phyloP scores from a whole-genome alignment of 2,888 invertebrate species.

The Teleogryllus oceanicus region DNA sequence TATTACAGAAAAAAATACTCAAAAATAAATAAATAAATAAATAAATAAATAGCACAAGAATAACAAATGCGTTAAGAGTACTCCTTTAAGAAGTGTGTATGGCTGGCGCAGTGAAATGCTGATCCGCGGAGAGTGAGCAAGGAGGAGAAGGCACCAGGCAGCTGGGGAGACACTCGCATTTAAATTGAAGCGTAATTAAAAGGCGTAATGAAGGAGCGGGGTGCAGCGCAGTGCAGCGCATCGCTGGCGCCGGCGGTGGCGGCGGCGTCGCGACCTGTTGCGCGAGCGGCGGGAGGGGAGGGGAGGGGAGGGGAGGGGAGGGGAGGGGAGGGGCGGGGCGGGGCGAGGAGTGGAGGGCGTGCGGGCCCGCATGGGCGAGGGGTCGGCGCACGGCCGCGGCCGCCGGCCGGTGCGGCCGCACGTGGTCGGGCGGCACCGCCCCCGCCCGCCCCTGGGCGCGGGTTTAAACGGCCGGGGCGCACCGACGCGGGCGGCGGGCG shows the following conservation, averaged over 20 bases:
- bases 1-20: too few relatives aligned
- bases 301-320: background rate
- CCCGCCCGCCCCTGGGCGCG: background rate
- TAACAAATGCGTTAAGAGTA: too few relatives aligned
- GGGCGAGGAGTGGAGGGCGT: slow-evolving; percentile 1
- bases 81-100: too few relatives aligned
- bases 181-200: too few relatives aligned
- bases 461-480: background rate
- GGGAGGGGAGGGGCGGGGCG: background rate
- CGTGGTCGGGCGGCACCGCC: background rate
- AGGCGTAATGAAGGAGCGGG: background rate
- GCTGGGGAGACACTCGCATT: too few relatives aligned
- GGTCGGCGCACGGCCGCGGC: background rate
- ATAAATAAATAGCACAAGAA: too few relatives aligned
- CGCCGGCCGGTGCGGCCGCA: background rate
- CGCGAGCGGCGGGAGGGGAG: background rate
- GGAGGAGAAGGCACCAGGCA: too few relatives aligned
- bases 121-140: too few relatives aligned
- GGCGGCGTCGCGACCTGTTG: slow-evolving; percentile 4
- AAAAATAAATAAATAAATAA: too few relatives aligned
- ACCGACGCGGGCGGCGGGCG: background rate
- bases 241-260: background rate
- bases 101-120: too few relatives aligned
- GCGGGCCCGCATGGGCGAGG: background rate
- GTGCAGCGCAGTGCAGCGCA: background rate